Base-by-base conservation (phyloP, 2,888 invertebrate species). In the Acanthosoma haemorrhoidale region DNA sequence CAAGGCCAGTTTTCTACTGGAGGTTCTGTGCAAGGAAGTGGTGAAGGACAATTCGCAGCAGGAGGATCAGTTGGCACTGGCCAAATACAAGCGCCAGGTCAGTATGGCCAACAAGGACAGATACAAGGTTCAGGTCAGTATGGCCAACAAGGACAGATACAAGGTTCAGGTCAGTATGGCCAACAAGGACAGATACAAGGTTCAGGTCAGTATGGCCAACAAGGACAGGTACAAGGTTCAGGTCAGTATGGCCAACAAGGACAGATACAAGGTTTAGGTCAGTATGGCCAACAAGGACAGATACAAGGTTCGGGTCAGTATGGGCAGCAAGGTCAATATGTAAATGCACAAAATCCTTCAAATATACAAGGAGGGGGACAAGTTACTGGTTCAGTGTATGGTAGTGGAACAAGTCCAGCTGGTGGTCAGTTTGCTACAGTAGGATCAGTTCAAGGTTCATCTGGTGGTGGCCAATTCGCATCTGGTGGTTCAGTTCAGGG, bases 141-240 rank as follows among this genome's bases (percentile, higher is more conserved):
- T 60, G 11, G 15, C n/a, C 41, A 29, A 38, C 61, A 61, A 38
- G 61, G 61, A 0, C 60, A 60, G 18, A 34, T 34, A 11, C 31
- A 32, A 25, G 58, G 58, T 6, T 31, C 58, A 21, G 21, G 58
- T 16, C 59, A 31, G 16, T 36, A 18, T 36, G 61, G 36, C 13
- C 32, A 36, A 8, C 38, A 4, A 13, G 38, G 63, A 25, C 4
- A 13, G 29, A 18, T 38, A 15, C 6, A 39, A 21, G 34, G 36
- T 21, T 16, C 21, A 25, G 63, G 36, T 9, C 69, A 72, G 29
- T 70, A 58, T 61, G 41, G 39, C 5, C 63, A 58, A 31, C 63
- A 70, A 36, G 72, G 72, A 5, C 58, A 63, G n/a, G 66, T 68
- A 9, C 70, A 71, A 64, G 72, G 72, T 9, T 60, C 66, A n/a